Conservation (phyloP, 2,113 vertebrate genomes). For the Ciconia stormi region DNA sequence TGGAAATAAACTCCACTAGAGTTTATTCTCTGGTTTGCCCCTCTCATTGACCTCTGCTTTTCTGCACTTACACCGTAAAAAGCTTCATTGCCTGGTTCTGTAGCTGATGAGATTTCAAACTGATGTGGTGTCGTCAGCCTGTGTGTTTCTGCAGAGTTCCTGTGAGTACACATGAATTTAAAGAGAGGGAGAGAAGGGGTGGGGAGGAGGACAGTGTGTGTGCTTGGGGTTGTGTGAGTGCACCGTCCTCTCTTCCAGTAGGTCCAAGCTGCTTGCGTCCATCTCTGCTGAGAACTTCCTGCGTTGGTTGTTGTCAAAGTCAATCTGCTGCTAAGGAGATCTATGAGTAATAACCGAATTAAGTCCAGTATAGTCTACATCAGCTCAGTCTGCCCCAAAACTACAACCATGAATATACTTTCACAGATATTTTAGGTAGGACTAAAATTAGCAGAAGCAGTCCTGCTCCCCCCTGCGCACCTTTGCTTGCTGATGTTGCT, state of each 20-base stretch:
- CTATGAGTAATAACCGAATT: neutral
- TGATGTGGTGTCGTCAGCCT: neutral
- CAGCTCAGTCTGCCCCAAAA: neutral
- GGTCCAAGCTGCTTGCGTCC: neutral
- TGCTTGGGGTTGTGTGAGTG: neutral
- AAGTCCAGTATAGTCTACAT: neutral
- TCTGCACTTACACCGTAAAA: neutral
- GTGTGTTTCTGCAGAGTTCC: neutral
- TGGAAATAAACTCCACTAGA: too few species aligned
- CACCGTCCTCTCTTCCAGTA: neutral
- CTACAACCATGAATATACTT: fast-evolving
- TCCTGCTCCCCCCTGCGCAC: neutral
- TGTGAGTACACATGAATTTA: neutral
- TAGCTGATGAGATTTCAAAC: neutral
- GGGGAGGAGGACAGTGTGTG: neutral
- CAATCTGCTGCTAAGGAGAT: neutral
- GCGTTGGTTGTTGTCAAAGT: neutral
- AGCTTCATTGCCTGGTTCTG: neutral
- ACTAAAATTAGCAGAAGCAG: neutral
- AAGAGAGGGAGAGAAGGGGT: neutral
- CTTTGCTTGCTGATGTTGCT: neutral
- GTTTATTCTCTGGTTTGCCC: neutral
- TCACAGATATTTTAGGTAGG: neutral
- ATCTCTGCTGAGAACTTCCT: neutral
- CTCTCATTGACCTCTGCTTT: neutral